Conservation (phyloP, 1,140 invertebrate species). For the Orchesella cincta region DNA sequence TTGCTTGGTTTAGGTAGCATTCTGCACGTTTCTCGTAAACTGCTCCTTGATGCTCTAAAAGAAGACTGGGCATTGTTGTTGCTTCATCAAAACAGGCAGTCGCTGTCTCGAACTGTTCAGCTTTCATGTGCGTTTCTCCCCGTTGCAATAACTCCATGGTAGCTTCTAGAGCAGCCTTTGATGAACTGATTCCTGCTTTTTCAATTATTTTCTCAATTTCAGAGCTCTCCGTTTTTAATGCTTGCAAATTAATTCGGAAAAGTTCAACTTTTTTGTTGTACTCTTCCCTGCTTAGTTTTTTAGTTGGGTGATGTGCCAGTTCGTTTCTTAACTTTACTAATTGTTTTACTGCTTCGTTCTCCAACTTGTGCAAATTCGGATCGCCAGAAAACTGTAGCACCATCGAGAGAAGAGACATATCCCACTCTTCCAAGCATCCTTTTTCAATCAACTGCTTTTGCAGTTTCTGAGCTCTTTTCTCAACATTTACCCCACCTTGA, state of each 20-base stretch:
- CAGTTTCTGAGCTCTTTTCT: not conserved
- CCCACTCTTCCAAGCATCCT: not conserved
- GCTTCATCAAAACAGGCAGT: not conserved
- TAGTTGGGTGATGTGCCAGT: not conserved
- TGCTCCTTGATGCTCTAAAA: not conserved
- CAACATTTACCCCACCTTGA: not conserved
- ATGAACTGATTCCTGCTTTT: not conserved
- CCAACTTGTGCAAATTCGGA: not conserved
- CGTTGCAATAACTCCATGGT: not conserved
- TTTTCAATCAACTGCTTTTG: not conserved
- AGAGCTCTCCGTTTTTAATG: not conserved
- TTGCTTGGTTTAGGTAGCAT: not conserved
- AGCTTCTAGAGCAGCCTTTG: not conserved
- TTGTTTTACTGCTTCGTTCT: not conserved
- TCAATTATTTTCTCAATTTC: not conserved
- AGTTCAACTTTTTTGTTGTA: not conserved
- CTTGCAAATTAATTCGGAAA: not conserved
- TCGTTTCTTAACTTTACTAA: not conserved
- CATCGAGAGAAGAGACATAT: not conserved
- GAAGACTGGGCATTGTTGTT: not conserved
- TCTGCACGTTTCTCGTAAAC: not conserved
- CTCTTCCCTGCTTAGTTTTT: not conserved
- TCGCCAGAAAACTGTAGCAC: not conserved
- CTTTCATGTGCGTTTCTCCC: not conserved
- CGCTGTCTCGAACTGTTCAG: not conserved